Conservation (phyloP, 2,113 vertebrate species). For the Paedocypris sp. region DNA sequence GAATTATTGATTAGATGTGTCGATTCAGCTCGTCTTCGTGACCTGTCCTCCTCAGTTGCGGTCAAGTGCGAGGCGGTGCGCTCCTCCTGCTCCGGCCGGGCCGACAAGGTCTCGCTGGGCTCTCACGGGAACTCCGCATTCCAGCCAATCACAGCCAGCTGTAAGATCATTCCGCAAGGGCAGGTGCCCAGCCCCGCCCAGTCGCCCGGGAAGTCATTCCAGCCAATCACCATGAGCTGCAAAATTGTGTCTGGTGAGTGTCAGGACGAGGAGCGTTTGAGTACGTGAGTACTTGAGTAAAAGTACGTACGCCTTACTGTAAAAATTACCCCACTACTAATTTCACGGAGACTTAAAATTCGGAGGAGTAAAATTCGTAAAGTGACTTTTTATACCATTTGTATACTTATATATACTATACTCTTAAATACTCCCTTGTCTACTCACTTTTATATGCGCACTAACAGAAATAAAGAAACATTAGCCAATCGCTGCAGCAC, state of each 20-base stretch:
- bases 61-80: conserved; percentile 66
- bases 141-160: conserved; percentile 94
- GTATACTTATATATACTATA: too few species aligned
- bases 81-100: conserved; percentile 62
- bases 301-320: too few species aligned
- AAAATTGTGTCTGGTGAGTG: conserved; percentile 95
- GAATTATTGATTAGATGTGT: neutral
- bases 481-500: too few species aligned
- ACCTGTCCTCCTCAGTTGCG: conserved; percentile 50
- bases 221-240: conserved; percentile 98
- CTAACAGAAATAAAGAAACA: too few species aligned
- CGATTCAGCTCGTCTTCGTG: neutral
- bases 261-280: neutral
- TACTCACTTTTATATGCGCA: too few species aligned
- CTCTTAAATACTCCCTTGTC: too few species aligned
- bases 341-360: too few species aligned
- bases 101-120: conserved; percentile 81
- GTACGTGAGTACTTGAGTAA: too few species aligned
- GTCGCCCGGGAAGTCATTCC: conserved; percentile 93
- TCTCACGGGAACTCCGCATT: conserved; percentile 96
- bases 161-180: conserved; percentile 88
- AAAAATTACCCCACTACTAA: too few species aligned
- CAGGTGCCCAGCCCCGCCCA: conserved; percentile 78
- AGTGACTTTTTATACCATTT: too few species aligned
- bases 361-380: too few species aligned